Base-by-base conservation (phyloP, 2,113 vertebrate genomes). In the Notarius lentiginosus region DNA sequence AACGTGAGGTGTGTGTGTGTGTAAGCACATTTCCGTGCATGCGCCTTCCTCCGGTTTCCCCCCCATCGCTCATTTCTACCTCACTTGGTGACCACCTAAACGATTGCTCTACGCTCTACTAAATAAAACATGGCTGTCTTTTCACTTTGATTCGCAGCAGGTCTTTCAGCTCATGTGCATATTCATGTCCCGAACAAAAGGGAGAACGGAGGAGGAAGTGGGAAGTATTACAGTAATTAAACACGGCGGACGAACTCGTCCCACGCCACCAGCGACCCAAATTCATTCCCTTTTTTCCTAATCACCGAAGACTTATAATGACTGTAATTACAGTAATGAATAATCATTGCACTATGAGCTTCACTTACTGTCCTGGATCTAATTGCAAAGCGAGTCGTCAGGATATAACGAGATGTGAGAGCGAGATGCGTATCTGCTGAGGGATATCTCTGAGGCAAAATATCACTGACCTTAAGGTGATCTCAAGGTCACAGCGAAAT, bases 271-370 rank as follows among this genome's bases (percentile, higher is more conserved):
- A 82, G 75, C 82, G 65, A 92, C 81, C 88, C 75, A 68, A 89
- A 81, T 89, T 90, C 85, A 90, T 93, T 94, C 93, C 89, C 90
- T 84, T 91, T 89, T 89, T 88, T 87, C 86, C 85, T 60, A 81
- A 92, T 89, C 92, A 91, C 90, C 79, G 89, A 92, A 93, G 87
- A 93, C 81, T 84, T 79, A 61, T 93, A 92, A 93, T 88, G 90
- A 92, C 90, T 90, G 87, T 92, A 91, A 94, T 93, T 94, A 93
- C 88, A 92, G 91, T 91, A 94, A 91, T 93, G 92, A 93, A 92
- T 91, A 91, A 92, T 90, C 89, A 84, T 85, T 5, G 86, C 88
- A 87, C 85, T 49, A 84, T 91, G 92, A 93, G 92, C 88, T 91
- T 93, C 92, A 91, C 94, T 95, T 94, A 93, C 91, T 90, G 82